Evolutionary conservation across 2,113 vertebrate genomes (phyloP), one percentile per base, ranked within the genome.

Genomic region (Aspiorhynchus laticeps): DNA sequence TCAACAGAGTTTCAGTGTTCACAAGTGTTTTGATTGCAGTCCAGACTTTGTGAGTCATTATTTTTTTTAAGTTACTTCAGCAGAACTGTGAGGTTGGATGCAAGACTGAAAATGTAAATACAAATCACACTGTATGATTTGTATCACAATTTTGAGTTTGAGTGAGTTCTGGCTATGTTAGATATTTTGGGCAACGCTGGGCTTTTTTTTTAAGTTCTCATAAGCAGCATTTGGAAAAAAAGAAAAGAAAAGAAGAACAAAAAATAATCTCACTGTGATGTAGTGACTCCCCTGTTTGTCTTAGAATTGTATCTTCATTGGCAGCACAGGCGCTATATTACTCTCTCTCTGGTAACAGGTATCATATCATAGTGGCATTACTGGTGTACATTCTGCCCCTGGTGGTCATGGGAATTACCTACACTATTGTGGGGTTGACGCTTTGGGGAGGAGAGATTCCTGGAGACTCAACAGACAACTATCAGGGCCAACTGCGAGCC

Each of bases 391-490:
- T 96, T 87, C 94, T 99, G 90, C 98, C 98, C 2, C 91, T 99
- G 86, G 95, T 97, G 89, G 92, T 99, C 89, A 99, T 99, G 98
- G 97, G 95, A 15, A 95, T 99, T 92, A 98, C 96, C 63, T 99
- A 99, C 88, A 97, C 97, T 87, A 96, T 99, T n/a, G 96, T 99
- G 33, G 98, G 98, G 69, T 87, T 97, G 91, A 99, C 97, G 0
- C 94, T 99, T 75, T 99, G 98, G 98, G 98, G 98, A 90, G 97
- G 97, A 85, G 96, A 97, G 91, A 98, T 99, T 91, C 98, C 98
- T 5, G 98, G 98, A 1, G 96, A 98, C 85, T 97, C 98, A 6
- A 97, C 96, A 51, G 90, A 99, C 91, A 99, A 97, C 90, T 99
- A 99, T 38, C 98, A 98, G 0, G 97, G 98, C 85, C 98, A 99